Evolutionary conservation across 2,888 invertebrate genomes (phyloP).

Genomic region (Chirona hameri): DNA sequence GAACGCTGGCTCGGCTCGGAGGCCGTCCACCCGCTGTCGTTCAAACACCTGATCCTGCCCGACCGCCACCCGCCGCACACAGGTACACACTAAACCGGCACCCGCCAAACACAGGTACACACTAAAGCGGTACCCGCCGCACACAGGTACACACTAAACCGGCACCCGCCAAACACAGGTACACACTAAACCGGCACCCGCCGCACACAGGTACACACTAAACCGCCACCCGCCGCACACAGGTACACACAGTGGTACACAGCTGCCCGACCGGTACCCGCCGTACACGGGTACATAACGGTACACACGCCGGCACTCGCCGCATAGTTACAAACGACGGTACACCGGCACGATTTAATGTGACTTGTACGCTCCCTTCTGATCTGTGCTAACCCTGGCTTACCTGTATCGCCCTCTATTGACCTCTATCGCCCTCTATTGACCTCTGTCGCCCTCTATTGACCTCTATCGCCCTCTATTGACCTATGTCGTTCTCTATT

Average conservation of each 20-base stretch:
- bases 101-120: neutral
- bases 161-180: neutral
- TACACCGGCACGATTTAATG: too few relatives aligned
- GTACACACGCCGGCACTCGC: neutral
- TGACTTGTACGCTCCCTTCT: too few relatives aligned
- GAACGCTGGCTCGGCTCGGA: conserved; percentile 74
- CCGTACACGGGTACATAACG: neutral
- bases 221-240: neutral
- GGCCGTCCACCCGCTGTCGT: conserved; percentile 53
- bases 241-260: neutral
- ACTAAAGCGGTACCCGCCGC: conserved; percentile 81
- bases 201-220: neutral
- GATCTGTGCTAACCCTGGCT: too few relatives aligned
- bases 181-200: neutral
- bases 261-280: neutral
- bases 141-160: conserved; percentile 62
- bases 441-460: too few relatives aligned
- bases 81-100: conserved; percentile 50
- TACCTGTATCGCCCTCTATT: too few relatives aligned
- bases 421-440: too few relatives aligned
- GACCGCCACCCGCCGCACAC: conserved; percentile 90
- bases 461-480: too few relatives aligned
- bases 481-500: too few relatives aligned
- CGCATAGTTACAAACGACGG: neutral
- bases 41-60: conserved; percentile 84